A percentile compares a stretch with the other conserved stretches of the same genome.
phyloP scores from a whole-genome alignment of 2,797 vertebrate species.

The Cuculus canorus region DNA sequence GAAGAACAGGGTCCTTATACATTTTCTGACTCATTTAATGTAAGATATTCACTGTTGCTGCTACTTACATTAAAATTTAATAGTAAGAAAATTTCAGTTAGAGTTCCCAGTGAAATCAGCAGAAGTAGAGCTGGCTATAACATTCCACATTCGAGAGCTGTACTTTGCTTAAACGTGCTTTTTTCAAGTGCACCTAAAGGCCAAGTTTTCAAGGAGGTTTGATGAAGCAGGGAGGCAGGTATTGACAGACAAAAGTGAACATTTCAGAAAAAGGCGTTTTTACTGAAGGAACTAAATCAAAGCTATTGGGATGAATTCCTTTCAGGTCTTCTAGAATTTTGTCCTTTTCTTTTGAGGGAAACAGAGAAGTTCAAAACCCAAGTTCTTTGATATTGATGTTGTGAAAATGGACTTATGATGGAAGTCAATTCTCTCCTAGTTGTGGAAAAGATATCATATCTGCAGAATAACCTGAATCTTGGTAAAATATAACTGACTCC shows the following conservation, averaged over 20 bases:
- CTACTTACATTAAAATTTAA: not conserved
- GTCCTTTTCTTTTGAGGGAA: not conserved
- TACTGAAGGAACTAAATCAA: not conserved
- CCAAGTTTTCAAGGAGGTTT: not conserved
- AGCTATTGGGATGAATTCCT: not conserved
- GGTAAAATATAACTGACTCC: not conserved
- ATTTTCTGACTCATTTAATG: not conserved
- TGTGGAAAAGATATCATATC: not conserved
- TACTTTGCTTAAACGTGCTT: not conserved
- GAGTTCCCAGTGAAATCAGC: not conserved
- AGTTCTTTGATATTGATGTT: not conserved
- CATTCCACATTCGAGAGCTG: not conserved
- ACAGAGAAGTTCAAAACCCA: not conserved
- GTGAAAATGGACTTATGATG: not conserved
- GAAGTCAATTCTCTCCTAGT: not conserved
- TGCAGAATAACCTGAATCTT: not conserved
- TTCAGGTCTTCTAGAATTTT: not conserved
- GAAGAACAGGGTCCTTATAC: not conserved
- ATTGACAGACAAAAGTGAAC: not conserved
- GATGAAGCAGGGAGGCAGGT: not conserved
- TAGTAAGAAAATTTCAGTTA: not conserved
- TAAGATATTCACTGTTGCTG: not conserved
- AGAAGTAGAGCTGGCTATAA: not conserved
- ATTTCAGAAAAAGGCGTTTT: not conserved
- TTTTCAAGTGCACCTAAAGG: not conserved